Evolutionary conservation across 1,140 invertebrate species (phyloP), one percentile per base, ranked within the genome.

Genomic region (Sesamia nonagrioides): DNA sequence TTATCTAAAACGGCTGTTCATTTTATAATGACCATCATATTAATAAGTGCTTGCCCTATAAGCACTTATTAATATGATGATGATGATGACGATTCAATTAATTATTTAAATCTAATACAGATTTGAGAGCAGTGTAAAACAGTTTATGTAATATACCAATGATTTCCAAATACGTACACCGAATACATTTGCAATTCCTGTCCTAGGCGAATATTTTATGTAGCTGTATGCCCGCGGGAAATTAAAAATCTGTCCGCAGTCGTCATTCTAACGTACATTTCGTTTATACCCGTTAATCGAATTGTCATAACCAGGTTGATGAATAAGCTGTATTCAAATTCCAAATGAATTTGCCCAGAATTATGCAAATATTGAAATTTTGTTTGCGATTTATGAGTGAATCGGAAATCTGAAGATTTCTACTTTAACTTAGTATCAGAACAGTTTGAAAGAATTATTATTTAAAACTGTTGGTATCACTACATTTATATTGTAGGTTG

Each of bases 241-340:
- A 82, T 82, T 80, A 80, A 75, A 69, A 56, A 78, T 60, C 71
- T 61, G 21, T 17, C 81, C 37, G 61, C 72, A 71, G 54, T 78
- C 75, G 66, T 76, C 60, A 66, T 60, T 76, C 33, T 50, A 6
- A 40, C 40, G 35, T 56, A 42, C 35, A 68, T 56, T 68, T 77
- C 45, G 17, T 56, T 76, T 76, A 66, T 66, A 27, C 17, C 40
- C 35, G 45, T 75, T 75, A 63, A 75, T 63, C 42, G 56, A 63
- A 75, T 48, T 63, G 56, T 61, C 35, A 60, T 27, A 42, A 42
- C n/a, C 52, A 60, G 21, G 35, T 2, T 50, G 18, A n/a, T 13
- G 27, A 17, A 18, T 13, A 6, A 18, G 33, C 17, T 27, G 66
- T 45, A 48, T 15, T n/a, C 2, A n/a, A 50, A 50, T 50, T 18